Base-by-base conservation (phyloP, 2,888 invertebrate species). In the Chamaedrilus cognettii region DNA sequence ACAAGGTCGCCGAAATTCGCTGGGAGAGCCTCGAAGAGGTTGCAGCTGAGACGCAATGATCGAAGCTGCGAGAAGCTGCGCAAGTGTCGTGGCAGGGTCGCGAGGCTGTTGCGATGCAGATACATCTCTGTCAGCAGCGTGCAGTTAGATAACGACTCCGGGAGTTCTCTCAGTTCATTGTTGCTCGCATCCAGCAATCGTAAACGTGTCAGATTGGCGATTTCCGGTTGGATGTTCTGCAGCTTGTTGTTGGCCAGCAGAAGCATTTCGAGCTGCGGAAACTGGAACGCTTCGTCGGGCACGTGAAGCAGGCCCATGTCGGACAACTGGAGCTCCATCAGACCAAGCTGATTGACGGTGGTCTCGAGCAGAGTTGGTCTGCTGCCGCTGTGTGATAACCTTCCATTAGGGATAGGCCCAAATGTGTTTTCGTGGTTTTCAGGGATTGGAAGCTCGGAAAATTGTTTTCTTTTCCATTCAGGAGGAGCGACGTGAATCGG, bases 111-210 rank as follows among this genome's bases (percentile, higher is more conserved):
- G 55, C 74, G 70, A n/a, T 78, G 74, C 15, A 82, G 64, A 65
- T 81, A 80, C 4, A 82, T 68, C 64, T 82, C 80, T 42, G 73
- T 69, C 4, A 82, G 72, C 11, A 69, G 70, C 30, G 72, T 73
- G 62, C 80, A 80, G 74, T 82, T 82, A 64, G 76, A 75, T 5
- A 82, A 50, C 0, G 81, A 81, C 64, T 80, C 79, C 2, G 81
- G 80, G 3, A 82, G 64, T 51, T 69, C 62, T 32, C 68, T 66
- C 31, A 82, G 65, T 2, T 72, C 70, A 64, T 82, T 82, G 58
- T 77, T 68, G 28, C 77, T 72, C 2, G 77, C 71, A 61, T 78
- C 73, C 7, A 82, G 73, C 19, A 76, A 71, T 62, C 74, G 74
- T 57, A 82, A 65, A 32, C 75, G 76, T 7, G 77, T 72, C 30